Base-by-base conservation (phyloP, 2,113 vertebrate species). In the Phainopepla nitens region DNA sequence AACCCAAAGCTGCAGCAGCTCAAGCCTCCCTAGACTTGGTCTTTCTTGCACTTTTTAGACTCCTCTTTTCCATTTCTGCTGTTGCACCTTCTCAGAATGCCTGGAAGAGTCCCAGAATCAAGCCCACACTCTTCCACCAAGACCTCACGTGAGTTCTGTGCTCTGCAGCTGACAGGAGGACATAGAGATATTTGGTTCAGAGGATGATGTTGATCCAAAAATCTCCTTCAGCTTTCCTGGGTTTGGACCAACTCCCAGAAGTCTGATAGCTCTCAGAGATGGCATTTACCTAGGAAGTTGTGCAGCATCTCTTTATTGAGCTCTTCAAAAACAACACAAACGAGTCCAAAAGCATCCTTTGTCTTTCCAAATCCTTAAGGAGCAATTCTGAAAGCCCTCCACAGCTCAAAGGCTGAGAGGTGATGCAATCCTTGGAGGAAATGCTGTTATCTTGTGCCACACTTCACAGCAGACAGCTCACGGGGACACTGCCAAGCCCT, bases 131-230 rank as follows among this genome's bases (percentile, higher is more conserved):
- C 64, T 61, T 21, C 18, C 2, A 45, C n/a, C 45, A 65, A 31
- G 25, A 18, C 21, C 50, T 75, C 70, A 7, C 6, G 2, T 4
- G 56, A 31, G 21, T 35, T 50, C 13, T 0, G 2, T n/a, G 53
- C 44, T 23, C 61, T 47, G 28, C 36, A 79, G 77, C 65, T 54
- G 76, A 42, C 29, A 44, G 3, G 33, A 53, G 50, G 12, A 53
- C 47, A 42, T 4, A 24, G 28, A 33, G 22, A 35, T 60, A 49
- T 22, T 29, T 53, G 61, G 47, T 20, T n/a, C 66, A 29, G 56
- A 51, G 56, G 12, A 18, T 73, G 61, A 23, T 28, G 7, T 2
- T 28, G 27, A 50, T 25, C 7, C 15, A 57, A 64, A 64, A 41
- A 31, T 49, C 57, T 82, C 39, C 84, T 91, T 13, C 10, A 56